Conservation (phyloP, 2,113 vertebrate species). For the Falcunculus frontatus region DNA sequence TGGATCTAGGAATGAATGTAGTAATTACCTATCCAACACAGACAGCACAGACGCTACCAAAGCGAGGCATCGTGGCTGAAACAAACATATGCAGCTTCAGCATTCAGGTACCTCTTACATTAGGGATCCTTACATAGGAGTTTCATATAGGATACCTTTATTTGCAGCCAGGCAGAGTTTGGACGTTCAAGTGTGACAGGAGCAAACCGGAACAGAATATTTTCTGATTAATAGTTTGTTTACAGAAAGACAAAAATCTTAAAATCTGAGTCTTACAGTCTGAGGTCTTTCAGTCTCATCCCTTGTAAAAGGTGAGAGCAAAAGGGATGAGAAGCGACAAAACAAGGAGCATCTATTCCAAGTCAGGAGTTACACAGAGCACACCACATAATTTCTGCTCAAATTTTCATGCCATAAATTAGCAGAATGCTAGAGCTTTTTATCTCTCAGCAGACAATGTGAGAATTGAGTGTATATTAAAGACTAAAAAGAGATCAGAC, state of each 20-base stretch:
- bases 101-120: neutral
- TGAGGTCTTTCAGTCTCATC: neutral
- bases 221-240: neutral
- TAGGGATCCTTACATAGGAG: too few relatives aligned
- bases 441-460: neutral
- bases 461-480: neutral
- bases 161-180: neutral
- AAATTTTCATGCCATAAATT: neutral
- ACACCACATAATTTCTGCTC: neutral
- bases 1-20: neutral
- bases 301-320: neutral
- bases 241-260: neutral
- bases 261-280: neutral
- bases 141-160: neutral
- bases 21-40: neutral
- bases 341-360: neutral
- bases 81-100: neutral
- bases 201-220: neutral
- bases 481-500: neutral
- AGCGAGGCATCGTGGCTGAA: neutral
- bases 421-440: neutral
- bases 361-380: neutral
- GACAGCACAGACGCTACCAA: neutral
- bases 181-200: neutral
- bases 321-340: neutral